A percentile compares a stretch with the other conserved stretches of the same genome.
phyloP scores from a whole-genome alignment of 2,888 invertebrate genomes.

The Antheraea assamensis region DNA sequence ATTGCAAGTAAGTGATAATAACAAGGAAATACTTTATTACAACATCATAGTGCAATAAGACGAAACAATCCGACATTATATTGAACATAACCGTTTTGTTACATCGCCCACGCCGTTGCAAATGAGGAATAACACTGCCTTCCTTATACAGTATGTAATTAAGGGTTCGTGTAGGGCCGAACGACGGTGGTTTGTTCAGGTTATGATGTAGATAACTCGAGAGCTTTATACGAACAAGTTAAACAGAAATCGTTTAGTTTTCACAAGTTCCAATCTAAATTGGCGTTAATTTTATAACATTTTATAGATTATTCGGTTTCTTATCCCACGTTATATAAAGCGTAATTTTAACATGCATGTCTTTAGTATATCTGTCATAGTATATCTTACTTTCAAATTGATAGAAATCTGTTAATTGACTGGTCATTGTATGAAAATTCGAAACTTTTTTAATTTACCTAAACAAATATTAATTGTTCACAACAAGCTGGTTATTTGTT shows the following conservation, averaged over 20 bases:
- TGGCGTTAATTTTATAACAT: neutral
- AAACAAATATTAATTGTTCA: too few relatives aligned
- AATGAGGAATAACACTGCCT: slow-evolving; percentile 20
- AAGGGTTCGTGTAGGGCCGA: slow-evolving; percentile 26
- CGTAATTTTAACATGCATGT: too few relatives aligned
- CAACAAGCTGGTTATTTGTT: too few relatives aligned
- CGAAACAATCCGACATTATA: slow-evolving; percentile 27
- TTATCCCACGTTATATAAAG: neutral
- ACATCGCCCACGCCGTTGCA: slow-evolving; percentile 31
- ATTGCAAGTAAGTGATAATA: neutral
- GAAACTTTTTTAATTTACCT: too few relatives aligned
- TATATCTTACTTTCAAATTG: too few relatives aligned
- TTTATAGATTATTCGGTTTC: neutral
- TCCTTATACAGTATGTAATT: slow-evolving; percentile 17
- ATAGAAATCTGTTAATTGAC: too few relatives aligned
- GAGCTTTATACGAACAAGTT: neutral
- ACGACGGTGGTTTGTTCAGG: slow-evolving; percentile 24
- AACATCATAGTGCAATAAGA: neutral
- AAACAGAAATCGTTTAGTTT: neutral
- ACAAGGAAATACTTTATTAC: neutral
- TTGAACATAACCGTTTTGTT: slow-evolving; percentile 29
- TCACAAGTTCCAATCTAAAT: neutral
- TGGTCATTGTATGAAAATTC: too few relatives aligned
- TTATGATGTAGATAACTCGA: slow-evolving; percentile 4
- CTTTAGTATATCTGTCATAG: too few relatives aligned